These are phyloP conservation scores for Petrosia ficiformis DNA, from an alignment of 37 sponge, comb jelly and placozoan genomes.

Conservation along the genomic window DNA sequence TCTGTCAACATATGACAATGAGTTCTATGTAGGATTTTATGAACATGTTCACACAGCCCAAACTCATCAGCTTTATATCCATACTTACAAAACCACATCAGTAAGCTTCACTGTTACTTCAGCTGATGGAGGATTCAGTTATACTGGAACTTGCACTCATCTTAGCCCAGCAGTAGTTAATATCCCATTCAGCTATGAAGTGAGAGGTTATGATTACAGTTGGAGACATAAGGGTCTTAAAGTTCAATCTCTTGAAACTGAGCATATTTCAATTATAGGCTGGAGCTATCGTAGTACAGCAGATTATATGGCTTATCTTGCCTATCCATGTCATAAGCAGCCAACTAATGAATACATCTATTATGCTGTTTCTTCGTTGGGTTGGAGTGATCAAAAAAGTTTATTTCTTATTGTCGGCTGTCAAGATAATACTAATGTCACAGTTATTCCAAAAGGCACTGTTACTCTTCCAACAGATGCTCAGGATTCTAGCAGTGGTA, in stretches of 20 bases:
- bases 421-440: background rate
- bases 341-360: background rate
- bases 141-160: background rate
- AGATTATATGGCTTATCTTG: background rate
- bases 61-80: background rate
- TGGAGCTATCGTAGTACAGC: background rate
- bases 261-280: background rate
- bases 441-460: background rate
- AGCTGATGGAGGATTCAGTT: background rate
- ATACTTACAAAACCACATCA: background rate
- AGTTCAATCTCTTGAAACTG: background rate
- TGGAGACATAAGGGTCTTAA: background rate
- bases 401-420: conserved; percentile 3
- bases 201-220: background rate
- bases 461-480: background rate
- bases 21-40: background rate
- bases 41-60: background rate
- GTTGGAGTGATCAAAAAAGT: background rate
- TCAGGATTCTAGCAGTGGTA: background rate
- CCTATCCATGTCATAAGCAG: background rate
- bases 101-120: background rate
- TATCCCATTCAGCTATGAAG: background rate
- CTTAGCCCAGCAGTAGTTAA: background rate
- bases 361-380: conserved; percentile 1
- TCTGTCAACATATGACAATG: background rate